Conservation (phyloP, 2,113 vertebrate genomes). For the Alces alces region DNA sequence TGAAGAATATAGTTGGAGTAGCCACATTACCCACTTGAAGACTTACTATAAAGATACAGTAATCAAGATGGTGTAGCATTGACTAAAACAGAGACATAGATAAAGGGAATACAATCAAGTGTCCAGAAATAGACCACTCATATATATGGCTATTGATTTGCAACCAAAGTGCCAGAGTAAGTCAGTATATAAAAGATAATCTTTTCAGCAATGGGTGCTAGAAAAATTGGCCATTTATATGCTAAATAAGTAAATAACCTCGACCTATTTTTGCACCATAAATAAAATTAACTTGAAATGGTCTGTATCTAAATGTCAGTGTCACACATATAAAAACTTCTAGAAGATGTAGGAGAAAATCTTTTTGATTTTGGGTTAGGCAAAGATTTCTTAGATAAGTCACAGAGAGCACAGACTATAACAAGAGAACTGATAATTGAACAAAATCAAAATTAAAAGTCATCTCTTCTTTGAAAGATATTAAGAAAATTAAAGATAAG, state of each 20-base stretch:
- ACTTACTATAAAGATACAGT: not conserved
- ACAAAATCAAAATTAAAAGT: slow-evolving; percentile 16
- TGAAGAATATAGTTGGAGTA: not conserved
- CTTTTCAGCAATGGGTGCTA: not conserved
- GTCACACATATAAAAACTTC: not conserved
- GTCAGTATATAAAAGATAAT: not conserved
- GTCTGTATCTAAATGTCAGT: not conserved
- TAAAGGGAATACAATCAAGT: not conserved
- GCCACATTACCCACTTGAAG: not conserved
- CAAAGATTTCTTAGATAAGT: not conserved
- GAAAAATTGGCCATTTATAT: not conserved
- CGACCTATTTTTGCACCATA: not conserved
- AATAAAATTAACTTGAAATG: not conserved
- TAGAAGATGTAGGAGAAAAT: not conserved
- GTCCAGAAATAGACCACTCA: not conserved
- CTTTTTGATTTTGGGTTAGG: not conserved
- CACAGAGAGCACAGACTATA: not conserved
- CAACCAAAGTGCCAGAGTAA: not conserved
- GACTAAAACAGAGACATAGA: not conserved
- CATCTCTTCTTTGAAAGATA: not conserved
- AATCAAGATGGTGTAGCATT: not conserved
- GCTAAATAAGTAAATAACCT: not conserved
- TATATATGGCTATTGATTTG: not conserved
- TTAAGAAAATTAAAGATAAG: not conserved
- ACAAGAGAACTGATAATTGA: not conserved